phyloP scores from a whole-genome alignment of 1,140 invertebrate species.

The Drosophila mayri region DNA sequence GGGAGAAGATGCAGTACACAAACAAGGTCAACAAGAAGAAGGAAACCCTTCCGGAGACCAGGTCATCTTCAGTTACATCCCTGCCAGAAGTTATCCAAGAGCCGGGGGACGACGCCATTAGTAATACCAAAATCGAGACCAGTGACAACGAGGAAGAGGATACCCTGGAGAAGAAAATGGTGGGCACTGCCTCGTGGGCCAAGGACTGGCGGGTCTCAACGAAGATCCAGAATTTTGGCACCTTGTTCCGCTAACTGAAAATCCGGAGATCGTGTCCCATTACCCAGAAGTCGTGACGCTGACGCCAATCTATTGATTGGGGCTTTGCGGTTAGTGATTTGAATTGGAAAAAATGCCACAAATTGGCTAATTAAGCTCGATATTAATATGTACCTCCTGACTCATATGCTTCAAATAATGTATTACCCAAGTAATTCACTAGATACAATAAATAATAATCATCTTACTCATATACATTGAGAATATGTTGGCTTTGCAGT shows the following conservation, averaged over 20 bases:
- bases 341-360: not conserved
- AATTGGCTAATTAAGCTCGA: constrained; percentile 3
- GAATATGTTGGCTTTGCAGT: too few relatives aligned
- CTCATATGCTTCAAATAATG: not conserved
- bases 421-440: not conserved
- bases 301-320: not conserved
- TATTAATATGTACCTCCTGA: constrained; percentile 9
- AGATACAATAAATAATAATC: not conserved
- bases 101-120: constrained; percentile 1
- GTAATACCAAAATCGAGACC: not conserved
- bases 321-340: constrained; percentile 21
- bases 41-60: not conserved
- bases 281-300: not conserved
- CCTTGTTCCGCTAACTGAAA: constrained; percentile 7
- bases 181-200: constrained; percentile 25
- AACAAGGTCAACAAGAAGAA: not conserved
- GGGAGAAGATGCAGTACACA: not conserved
- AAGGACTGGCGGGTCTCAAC: not conserved
- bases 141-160: constrained; percentile 2
- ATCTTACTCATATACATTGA: not conserved
- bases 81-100: not conserved
- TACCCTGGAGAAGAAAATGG: not conserved
- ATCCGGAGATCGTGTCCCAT: not conserved
- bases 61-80: not conserved
- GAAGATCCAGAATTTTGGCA: not conserved